Percentiles rank a stretch among this genome's conserved stretches.
Conservation (phyloP, 2,797 vertebrate genomes). For the Clarias fuscus region DNA sequence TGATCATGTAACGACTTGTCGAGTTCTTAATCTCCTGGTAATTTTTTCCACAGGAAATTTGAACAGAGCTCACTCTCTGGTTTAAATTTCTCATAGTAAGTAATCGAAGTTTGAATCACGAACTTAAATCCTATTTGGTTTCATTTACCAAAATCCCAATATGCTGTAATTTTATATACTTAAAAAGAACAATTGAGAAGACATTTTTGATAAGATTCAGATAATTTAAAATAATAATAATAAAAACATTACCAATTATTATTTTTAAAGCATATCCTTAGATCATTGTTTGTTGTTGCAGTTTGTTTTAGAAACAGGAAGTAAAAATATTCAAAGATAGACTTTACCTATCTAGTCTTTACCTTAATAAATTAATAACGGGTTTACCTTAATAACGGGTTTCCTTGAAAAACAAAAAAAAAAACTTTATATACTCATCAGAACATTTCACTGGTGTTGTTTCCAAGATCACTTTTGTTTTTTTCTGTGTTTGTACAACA, state of each 20-base stretch:
- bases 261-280: not conserved
- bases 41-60: not conserved
- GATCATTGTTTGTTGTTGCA: too few relatives aligned
- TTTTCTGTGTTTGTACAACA: not conserved
- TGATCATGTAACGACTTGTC: not conserved
- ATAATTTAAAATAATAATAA: not conserved
- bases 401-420: too few relatives aligned
- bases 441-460: constrained; percentile 1
- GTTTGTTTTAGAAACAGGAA: too few relatives aligned
- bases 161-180: not conserved
- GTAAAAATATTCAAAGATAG: not conserved
- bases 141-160: not conserved
- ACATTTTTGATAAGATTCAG: not conserved
- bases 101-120: not conserved
- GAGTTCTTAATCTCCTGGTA: not conserved
- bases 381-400: too few relatives aligned
- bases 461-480: not conserved
- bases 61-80: not conserved
- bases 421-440: too few relatives aligned
- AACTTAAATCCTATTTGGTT: not conserved
- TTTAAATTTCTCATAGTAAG: not conserved
- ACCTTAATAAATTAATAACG: too few relatives aligned
- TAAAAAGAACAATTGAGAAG: not conserved
- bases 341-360: too few relatives aligned
- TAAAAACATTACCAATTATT: too few relatives aligned